Conservation (phyloP, 1,140 invertebrate genomes). For the Hycleus cichorii region DNA sequence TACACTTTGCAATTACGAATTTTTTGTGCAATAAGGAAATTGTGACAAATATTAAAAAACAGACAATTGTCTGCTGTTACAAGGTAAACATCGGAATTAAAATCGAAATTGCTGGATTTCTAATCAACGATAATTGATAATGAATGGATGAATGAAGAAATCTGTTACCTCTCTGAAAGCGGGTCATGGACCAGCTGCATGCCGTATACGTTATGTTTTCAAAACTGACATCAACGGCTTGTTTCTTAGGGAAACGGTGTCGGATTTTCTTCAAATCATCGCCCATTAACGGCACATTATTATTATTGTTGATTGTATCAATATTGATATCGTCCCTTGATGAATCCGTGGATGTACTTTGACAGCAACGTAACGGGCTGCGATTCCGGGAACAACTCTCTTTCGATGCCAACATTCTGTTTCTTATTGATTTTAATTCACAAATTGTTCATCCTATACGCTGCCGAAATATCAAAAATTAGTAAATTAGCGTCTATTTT, state of each 20-base stretch:
- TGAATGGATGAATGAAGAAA: neutral
- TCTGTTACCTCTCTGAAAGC: constrained; percentile 25
- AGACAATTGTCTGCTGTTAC: too few species aligned
- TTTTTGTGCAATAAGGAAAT: too few species aligned
- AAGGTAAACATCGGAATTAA: neutral
- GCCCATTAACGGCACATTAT: neutral
- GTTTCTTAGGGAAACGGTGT: constrained; percentile 23
- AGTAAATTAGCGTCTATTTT: too few species aligned
- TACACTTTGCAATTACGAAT: too few species aligned
- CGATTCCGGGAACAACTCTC: neutral
- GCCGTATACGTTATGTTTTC: constrained; percentile 23
- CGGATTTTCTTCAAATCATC: neutral
- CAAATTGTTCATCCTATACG: too few species aligned
- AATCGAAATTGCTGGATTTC: neutral
- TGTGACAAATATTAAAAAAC: too few species aligned
- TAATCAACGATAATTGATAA: neutral
- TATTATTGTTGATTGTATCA: constrained; percentile 9
- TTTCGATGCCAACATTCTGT: too few species aligned
- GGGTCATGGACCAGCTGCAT: constrained; percentile 24
- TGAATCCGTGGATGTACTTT: constrained; percentile 15
- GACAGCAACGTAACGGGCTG: constrained; percentile 26
- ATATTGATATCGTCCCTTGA: constrained; percentile 1
- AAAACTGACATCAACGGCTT: constrained; percentile 24
- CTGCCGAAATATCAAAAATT: too few species aligned
- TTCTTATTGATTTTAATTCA: too few species aligned